Conservation (phyloP, 2,888 invertebrate genomes). For the Arenicola marina region DNA sequence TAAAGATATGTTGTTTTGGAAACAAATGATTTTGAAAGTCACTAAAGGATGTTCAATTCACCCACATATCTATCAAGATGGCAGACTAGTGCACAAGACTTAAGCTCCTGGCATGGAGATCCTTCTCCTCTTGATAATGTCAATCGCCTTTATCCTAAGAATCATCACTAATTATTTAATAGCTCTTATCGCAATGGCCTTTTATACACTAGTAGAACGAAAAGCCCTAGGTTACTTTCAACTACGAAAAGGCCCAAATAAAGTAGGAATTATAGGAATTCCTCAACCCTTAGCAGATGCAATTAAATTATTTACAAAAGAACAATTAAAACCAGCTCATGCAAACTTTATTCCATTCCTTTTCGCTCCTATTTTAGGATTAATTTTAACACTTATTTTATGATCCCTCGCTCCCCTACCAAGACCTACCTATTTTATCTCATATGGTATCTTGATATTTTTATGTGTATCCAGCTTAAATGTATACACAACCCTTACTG, state of each 20-base stretch:
- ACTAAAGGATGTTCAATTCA: constrained; percentile 30
- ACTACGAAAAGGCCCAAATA: constrained; percentile 76
- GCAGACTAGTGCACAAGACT: constrained; percentile 37
- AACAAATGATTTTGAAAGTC: constrained; percentile 35
- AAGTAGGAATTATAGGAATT: constrained; percentile 69
- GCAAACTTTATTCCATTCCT: constrained; percentile 71
- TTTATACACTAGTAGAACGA: constrained; percentile 75
- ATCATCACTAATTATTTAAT: constrained; percentile 27
- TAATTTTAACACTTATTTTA: constrained; percentile 68
- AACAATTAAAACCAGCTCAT: constrained; percentile 61
- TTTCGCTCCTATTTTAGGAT: constrained; percentile 67
- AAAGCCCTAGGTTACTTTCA: constrained; percentile 73
- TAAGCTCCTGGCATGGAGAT: constrained; percentile 33
- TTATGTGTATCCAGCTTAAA: constrained; percentile 70
- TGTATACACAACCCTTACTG: constrained; percentile 66
- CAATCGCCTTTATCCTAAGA: constrained; percentile 18
- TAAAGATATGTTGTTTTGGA: constrained; percentile 26
- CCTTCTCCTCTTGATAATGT: constrained; percentile 27
- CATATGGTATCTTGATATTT: constrained; percentile 70
- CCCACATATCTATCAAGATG: constrained; percentile 29
- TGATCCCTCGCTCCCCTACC: constrained; percentile 69
- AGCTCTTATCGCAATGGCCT: constrained; percentile 71
- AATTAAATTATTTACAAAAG: constrained; percentile 73
- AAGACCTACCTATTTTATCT: constrained; percentile 66
- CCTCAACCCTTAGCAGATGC: constrained; percentile 76